These are phyloP conservation scores for Selene dorsalis DNA, from an alignment of 2,797 vertebrate genomes.

Conservation along the genomic window DNA sequence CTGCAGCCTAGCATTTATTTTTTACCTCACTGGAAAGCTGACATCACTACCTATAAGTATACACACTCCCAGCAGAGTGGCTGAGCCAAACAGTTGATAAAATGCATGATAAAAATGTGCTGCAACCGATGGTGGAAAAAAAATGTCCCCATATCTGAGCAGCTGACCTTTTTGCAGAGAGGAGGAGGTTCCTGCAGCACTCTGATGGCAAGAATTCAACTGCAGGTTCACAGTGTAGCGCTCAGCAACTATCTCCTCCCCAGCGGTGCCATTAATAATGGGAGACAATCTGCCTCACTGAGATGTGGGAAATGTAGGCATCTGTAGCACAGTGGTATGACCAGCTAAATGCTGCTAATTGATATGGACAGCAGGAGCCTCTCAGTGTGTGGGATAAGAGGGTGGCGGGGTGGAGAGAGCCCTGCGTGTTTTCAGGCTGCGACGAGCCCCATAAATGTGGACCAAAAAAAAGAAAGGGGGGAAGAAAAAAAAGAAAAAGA, in stretches of 20 bases:
- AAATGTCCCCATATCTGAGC: conserved; percentile 22
- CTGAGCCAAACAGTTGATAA: conserved; percentile 37
- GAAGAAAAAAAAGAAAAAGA: conserved; percentile 11
- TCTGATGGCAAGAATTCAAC: conserved; percentile 69
- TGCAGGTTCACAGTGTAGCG: conserved; percentile 62
- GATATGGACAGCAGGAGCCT: conserved; percentile 78
- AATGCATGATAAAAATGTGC: conserved; percentile 28
- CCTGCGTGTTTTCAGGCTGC: conserved; percentile 46
- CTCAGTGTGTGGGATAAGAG: conserved; percentile 70
- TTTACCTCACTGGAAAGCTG: conserved; percentile 31
- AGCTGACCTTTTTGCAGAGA: conserved; percentile 66
- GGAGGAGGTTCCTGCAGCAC: conserved; percentile 62
- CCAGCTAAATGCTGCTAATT: conserved; percentile 81
- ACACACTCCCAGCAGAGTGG: not conserved
- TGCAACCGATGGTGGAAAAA: not conserved
- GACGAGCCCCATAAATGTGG: conserved; percentile 29
- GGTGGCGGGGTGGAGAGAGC: conserved; percentile 53
- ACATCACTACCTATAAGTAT: conserved; percentile 25
- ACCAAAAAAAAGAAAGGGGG: not conserved
- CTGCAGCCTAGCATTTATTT: not conserved
- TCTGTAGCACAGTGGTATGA: conserved; percentile 77
- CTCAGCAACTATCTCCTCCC: conserved; percentile 70
- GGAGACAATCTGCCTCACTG: conserved; percentile 72
- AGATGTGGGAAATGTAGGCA: conserved; percentile 81
- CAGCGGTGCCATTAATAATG: conserved; percentile 75